A percentile compares a stretch with the other conserved stretches of the same genome.
phyloP scores from a whole-genome alignment of 35 echinoderm and acorn worm species.

The Diadema setosum region DNA sequence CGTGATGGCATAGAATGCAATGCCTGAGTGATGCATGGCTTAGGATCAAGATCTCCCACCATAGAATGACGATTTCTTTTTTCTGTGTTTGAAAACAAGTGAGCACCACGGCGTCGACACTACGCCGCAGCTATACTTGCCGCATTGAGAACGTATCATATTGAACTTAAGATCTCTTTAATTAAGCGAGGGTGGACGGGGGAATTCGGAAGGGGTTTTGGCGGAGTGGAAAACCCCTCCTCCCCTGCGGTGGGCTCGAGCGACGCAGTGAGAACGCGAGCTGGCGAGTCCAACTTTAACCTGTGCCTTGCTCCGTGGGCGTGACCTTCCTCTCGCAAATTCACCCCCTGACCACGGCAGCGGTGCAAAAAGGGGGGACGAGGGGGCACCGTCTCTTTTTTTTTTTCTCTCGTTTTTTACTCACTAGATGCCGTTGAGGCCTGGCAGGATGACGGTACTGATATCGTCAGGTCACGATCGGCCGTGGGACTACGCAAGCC shows the following conservation, averaged over 20 bases:
- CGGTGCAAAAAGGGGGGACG: too few species aligned
- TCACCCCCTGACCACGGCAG: too few species aligned
- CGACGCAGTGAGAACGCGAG: background rate
- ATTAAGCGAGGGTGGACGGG: background rate
- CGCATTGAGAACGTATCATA: conserved; percentile 31
- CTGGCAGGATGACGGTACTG: conserved; percentile 59
- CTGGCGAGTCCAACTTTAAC: background rate
- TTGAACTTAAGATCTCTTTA: conserved; percentile 8
- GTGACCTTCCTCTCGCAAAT: too few species aligned
- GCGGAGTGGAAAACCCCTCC: too few species aligned
- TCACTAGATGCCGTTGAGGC: conserved; percentile 86
- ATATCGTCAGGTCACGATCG: conserved; percentile 33
- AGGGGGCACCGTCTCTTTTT: background rate
- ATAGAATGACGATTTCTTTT: background rate
- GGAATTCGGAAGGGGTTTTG: too few species aligned
- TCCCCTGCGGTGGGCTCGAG: background rate
- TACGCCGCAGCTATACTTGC: conserved; percentile 82
- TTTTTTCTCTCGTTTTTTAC: conserved; percentile 28
- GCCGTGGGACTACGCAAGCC: conserved; percentile 59
- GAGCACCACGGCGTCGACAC: conserved; percentile 63
- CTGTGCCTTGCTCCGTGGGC: too few species aligned
- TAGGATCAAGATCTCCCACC: background rate
- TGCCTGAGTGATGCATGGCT: too few species aligned
- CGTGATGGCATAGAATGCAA: too few species aligned
- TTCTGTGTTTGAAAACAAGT: conserved; percentile 50